A percentile compares a stretch with the other conserved stretches of the same genome.
These are phyloP conservation scores for Myotis planiceps DNA, from an alignment of 2,797 vertebrate genomes.

Conservation along the genomic window DNA sequence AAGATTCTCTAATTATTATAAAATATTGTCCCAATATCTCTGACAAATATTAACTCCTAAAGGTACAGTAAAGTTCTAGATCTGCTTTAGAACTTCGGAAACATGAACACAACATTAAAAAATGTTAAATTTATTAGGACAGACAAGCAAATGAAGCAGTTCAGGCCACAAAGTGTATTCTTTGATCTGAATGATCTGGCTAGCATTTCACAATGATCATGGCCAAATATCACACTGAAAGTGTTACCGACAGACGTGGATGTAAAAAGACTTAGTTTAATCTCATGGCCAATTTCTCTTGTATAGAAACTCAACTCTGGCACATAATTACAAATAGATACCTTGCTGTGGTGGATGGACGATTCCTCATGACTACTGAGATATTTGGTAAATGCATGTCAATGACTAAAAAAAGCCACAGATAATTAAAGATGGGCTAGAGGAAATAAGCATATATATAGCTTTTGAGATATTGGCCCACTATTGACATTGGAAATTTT, in stretches of 20 bases:
- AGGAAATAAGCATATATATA: too few relatives aligned
- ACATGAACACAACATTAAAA: neutral
- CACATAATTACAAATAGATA: neutral
- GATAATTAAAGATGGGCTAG: neutral
- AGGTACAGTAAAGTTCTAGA: neutral
- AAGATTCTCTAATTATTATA: neutral
- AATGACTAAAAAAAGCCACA: neutral
- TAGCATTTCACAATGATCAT: neutral
- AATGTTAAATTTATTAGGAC: neutral
- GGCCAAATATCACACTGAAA: constrained; percentile 42
- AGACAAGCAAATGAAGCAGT: neutral
- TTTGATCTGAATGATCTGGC: constrained; percentile 1
- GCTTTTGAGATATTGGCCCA: neutral
- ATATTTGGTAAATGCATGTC: neutral
- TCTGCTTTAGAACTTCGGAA: constrained; percentile 37
- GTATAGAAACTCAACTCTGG: constrained; percentile 19
- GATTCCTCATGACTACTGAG: neutral
- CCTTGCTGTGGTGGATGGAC: neutral
- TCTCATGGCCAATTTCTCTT: constrained; percentile 20
- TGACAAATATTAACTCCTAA: neutral
- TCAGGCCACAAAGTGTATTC: neutral
- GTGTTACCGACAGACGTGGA: neutral
- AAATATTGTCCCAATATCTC: neutral
- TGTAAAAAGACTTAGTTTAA: constrained; percentile 33
- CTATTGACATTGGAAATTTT: neutral